A percentile compares a stretch with the other conserved stretches of the same genome.
phyloP scores from a whole-genome alignment of 2,797 vertebrate genomes.

The Betta splendens region DNA sequence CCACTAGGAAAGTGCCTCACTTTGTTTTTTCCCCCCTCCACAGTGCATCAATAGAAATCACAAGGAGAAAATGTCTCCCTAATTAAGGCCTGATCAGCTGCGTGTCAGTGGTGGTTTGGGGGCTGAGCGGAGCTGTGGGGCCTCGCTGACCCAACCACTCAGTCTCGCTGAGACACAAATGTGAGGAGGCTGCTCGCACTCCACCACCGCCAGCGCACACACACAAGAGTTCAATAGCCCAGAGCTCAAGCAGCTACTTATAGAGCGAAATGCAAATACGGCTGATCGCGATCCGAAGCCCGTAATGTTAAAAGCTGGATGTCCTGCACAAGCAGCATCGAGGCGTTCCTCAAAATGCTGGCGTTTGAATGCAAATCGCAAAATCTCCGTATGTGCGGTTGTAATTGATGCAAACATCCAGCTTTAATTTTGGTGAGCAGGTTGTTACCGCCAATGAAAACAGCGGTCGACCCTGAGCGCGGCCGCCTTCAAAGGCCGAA shows the following conservation, averaged over 20 bases:
- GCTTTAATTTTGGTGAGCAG: constrained; percentile 48
- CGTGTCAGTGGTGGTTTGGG: constrained; percentile 88
- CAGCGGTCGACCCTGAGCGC: constrained; percentile 33
- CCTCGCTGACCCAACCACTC: constrained; percentile 54
- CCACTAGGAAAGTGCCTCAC: constrained; percentile 86
- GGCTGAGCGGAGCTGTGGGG: constrained; percentile 55
- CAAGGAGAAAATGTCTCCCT: constrained; percentile 95
- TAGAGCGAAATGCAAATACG: background rate
- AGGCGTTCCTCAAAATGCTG: no score
- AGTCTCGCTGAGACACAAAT: constrained; percentile 46
- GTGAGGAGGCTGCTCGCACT: constrained; percentile 38
- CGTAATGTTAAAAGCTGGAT: background rate
- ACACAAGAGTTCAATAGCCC: constrained; percentile 8
- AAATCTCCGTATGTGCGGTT: constrained; percentile 9
- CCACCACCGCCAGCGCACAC: constrained; percentile 24
- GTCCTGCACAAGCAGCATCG: no score
- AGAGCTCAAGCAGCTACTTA: constrained; percentile 7
- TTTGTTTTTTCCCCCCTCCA: constrained; percentile 84
- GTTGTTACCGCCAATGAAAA: constrained; percentile 64
- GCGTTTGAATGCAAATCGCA: constrained; percentile 16
- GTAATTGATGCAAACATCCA: constrained; percentile 51
- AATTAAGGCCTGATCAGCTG: constrained; percentile 97
- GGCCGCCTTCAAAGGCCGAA: constrained; percentile 61
- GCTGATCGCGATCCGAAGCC: background rate
- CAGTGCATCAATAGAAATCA: constrained; percentile 95